phyloP scores from a whole-genome alignment of 2,797 vertebrate genomes.

The Lerista edwardsae region DNA sequence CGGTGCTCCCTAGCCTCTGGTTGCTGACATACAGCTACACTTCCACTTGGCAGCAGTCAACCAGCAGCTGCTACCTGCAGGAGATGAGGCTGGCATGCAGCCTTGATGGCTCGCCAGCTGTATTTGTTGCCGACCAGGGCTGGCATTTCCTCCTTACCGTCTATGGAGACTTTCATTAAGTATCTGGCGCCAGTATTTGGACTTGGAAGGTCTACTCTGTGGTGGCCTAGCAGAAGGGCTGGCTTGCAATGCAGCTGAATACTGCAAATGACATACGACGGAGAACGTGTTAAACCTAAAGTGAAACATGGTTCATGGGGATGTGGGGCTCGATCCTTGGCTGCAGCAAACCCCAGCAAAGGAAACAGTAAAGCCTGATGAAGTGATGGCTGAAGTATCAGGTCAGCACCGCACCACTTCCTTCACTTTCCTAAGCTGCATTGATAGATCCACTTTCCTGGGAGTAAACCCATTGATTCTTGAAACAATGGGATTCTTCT shows the following conservation, averaged over 20 bases:
- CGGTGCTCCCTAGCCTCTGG: neutral
- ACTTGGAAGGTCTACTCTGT: neutral
- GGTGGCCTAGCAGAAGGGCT: neutral
- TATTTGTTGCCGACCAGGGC: neutral
- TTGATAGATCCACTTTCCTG: too few relatives aligned
- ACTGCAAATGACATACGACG: neutral
- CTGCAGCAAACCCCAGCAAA: neutral
- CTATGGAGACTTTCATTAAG: slow-evolving; percentile 14
- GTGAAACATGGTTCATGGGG: neutral
- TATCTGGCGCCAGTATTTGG: neutral
- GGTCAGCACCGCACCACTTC: too few relatives aligned
- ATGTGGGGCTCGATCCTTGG: neutral
- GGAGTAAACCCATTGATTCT: too few relatives aligned
- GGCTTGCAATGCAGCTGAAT: neutral
- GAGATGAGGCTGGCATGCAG: neutral
- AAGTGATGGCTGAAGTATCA: too few relatives aligned
- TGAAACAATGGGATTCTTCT: too few relatives aligned
- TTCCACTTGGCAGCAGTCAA: neutral
- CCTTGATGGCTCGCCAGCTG: neutral
- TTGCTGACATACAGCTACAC: neutral
- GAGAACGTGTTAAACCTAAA: neutral
- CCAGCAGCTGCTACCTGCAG: slow-evolving; percentile 23
- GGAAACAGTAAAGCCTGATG: too few relatives aligned
- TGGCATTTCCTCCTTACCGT: slow-evolving; percentile 1
- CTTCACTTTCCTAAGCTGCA: too few relatives aligned